Percentiles rank a stretch among this genome's conserved stretches.
These are phyloP conservation scores for Anhinga anhinga DNA, from an alignment of 2,113 vertebrate species.

Conservation along the genomic window DNA sequence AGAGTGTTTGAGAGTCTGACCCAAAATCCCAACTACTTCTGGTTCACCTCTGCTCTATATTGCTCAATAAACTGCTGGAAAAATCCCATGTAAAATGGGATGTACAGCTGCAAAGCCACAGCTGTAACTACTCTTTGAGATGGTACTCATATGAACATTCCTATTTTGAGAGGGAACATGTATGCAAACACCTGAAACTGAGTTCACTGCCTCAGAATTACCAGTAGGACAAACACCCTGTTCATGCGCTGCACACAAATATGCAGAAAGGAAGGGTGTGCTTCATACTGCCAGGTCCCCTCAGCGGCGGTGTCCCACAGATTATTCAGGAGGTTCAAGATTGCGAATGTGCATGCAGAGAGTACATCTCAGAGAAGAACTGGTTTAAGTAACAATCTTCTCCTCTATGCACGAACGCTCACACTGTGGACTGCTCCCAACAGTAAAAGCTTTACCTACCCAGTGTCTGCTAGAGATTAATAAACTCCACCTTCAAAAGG, in stretches of 20 bases:
- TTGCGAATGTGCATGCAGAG: not conserved
- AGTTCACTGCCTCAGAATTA: not conserved
- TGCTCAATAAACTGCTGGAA: not conserved
- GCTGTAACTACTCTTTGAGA: not conserved
- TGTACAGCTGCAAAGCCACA: not conserved
- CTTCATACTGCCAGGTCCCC: not conserved
- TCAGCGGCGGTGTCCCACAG: not conserved
- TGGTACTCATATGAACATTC: not conserved
- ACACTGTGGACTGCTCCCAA: not conserved
- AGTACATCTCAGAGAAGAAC: not conserved
- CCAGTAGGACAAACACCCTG: not conserved
- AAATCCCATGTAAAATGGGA: not conserved
- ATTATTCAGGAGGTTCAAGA: not conserved
- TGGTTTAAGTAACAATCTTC: not conserved
- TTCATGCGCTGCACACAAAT: rapidly evolving
- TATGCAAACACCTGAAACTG: not conserved
- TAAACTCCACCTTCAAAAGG: not conserved
- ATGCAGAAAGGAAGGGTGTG: not conserved
- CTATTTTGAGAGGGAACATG: not conserved
- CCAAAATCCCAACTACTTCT: not conserved
- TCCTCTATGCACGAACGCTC: not conserved
- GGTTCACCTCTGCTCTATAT: not conserved
- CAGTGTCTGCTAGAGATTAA: not conserved
- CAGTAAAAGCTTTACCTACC: not conserved
- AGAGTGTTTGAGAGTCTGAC: not conserved